phyloP scores from a whole-genome alignment of 2,888 invertebrate genomes.

The Dolichopus griseipennis region DNA sequence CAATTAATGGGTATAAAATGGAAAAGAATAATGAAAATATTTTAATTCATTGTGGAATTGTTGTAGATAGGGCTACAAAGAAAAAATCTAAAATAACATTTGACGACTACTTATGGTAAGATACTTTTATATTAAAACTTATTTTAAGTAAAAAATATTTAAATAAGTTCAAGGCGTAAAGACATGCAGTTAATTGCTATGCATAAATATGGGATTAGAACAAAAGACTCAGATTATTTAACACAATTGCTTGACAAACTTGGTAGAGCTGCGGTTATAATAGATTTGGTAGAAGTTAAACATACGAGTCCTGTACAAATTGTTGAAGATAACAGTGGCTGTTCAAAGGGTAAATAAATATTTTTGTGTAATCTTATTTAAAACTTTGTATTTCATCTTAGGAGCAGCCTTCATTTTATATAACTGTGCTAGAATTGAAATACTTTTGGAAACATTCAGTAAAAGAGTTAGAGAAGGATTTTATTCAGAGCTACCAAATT shows the following conservation, averaged over 20 bases:
- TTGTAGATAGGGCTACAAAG: not conserved
- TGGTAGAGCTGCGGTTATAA: constrained; percentile 56
- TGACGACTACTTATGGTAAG: not conserved
- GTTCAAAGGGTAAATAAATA: constrained; percentile 32
- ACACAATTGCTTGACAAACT: constrained; percentile 37
- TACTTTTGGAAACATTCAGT: constrained; percentile 56
- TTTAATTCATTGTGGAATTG: not conserved
- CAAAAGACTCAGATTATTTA: constrained; percentile 28
- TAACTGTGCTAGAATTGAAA: constrained; percentile 64
- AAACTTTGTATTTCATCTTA: constrained; percentile 28
- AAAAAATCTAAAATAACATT: not conserved
- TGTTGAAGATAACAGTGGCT: constrained; percentile 35
- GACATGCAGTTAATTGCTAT: constrained; percentile 59
- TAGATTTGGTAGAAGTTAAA: constrained; percentile 61
- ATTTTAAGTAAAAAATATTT: not conserved
- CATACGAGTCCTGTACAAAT: constrained; percentile 50
- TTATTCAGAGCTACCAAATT: constrained; percentile 53
- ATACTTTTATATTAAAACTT: not conserved
- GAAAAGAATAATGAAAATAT: not conserved
- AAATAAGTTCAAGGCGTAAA: constrained; percentile 49
- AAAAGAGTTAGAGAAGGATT: constrained; percentile 47
- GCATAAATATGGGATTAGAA: constrained; percentile 56
- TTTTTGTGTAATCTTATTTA: not conserved
- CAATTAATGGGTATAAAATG: not conserved
- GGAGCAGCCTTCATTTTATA: constrained; percentile 69